Evolutionary conservation across 2,113 vertebrate species (phyloP), one percentile per base, ranked within the genome.

Genomic region (Morone chrysops): DNA sequence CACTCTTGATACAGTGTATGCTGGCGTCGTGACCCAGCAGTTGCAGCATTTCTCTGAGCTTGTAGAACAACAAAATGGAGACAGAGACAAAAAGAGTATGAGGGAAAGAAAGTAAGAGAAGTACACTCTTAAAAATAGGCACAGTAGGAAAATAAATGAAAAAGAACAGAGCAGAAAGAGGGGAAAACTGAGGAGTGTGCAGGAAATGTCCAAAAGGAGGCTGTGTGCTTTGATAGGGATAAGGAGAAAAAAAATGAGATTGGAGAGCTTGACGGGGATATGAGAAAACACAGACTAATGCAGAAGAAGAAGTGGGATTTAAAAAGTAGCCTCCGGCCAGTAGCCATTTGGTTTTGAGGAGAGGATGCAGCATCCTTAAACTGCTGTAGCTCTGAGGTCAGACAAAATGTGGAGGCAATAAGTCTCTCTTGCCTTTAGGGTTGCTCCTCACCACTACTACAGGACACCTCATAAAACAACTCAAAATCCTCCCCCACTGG

Each of bases 401-500:
- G 74, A 89, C 67, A 18, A 82, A 92, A 92, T 87, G 84, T 81
- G 78, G 72, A 81, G 73, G 72, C 57, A 81, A 85, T 89, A 87
- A 87, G 84, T 88, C 67, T 81, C 11, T 17, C n/a, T 22, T 79
- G 84, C 89, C 87, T 82, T 51, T 5, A 13, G 74, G 82, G 38
- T 56, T n/a, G 13, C 75, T 83, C 77, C 40, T 48, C 38, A 5
- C 43, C 60, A 7, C 31, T 22, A 41, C 74, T 41, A 63, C 17
- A 50, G 62, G 48, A 75, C 48, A 38, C 70, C 62, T 76, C 60
- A 45, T 80, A 62, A 90, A 92, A 78, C 53, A 25, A 48, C n/a
- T 77, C 47, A 0, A 11, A 81, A 50, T 22, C 40, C 47, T 69
- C 63, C 45, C 71, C 47, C 43, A 22, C 69, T 56, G 53, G 54